A percentile compares a stretch with the other conserved stretches of the same genome.
phyloP scores from a whole-genome alignment of 2,797 vertebrate genomes.

The Epinephelus coioides region DNA sequence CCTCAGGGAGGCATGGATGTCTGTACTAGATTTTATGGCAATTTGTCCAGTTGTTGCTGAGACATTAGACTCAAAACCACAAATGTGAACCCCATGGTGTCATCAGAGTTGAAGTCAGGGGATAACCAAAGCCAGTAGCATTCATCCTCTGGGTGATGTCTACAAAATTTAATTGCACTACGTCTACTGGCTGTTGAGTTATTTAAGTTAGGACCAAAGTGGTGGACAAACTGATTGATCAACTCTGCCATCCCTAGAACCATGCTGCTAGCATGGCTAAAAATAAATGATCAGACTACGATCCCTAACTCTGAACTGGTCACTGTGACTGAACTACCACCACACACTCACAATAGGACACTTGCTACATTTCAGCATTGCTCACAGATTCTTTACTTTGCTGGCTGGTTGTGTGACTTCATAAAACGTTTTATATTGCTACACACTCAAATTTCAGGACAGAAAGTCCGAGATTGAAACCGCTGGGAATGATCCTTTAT shows the following conservation, averaged over 20 bases:
- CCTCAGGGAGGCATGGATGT: too few species aligned
- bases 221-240: background rate
- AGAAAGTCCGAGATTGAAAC: slow-evolving; percentile 2
- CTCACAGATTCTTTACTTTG: background rate
- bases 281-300: background rate
- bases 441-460: background rate
- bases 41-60: too few species aligned
- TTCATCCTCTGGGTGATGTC: background rate
- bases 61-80: too few species aligned
- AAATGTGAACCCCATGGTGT: too few species aligned
- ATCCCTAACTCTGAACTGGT: too few species aligned
- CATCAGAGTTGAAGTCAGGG: too few species aligned
- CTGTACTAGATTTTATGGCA: too few species aligned
- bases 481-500: too few species aligned
- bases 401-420: background rate
- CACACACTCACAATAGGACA: background rate
- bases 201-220: background rate
- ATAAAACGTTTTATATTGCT: background rate
- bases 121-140: too few species aligned
- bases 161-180: background rate
- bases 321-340: background rate
- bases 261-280: background rate
- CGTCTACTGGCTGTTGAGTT: background rate
- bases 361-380: background rate
- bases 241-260: background rate